Base-by-base conservation (phyloP, 2,888 invertebrate genomes). In the Lycocerus yunnanus region DNA sequence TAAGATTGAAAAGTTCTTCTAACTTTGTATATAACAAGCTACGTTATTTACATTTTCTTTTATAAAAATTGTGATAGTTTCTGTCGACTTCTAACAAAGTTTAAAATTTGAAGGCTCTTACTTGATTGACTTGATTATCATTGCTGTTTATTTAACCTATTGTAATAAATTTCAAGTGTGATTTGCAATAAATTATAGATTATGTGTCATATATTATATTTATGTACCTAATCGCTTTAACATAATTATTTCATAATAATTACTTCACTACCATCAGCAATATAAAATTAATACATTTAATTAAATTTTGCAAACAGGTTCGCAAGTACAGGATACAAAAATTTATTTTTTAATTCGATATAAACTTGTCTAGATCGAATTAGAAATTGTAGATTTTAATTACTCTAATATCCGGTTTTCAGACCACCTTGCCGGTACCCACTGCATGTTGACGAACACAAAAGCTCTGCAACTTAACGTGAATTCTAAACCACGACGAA, bases 1-100 rank as follows among this genome's bases (percentile, higher is more conserved):
- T 84, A 84, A 85, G 85, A 85, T 84, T 84, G 84, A 81, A 83
- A 85, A 85, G 83, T 85, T 85, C 83, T 71, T 74, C 74, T 72
- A 72, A 75, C 73, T 72, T 65, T 74, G 68, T 74, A 70, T 78
- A 78, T 76, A 74, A 74, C 77, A 77, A 77, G 72, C 74, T 77
- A 74, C 74, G 74, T 77, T 74, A 77, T 77, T 77, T 77, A 77
- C 74, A 77, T 77, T 77, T 77, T 74, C 74, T 74, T 77, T 73
- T 77, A 71, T 74, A 15, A 63, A 75, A 75, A 72, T 75, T 75
- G 67, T 72, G 75, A 75, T 75, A 75, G 75, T 75, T 75, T 75
- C 61, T 72, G 61, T 69, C 72, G 66, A 72, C 69, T 72, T 59
- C 14, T 75, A 75, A 75, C 72, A 75, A 72, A 72, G 72, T 75